These are phyloP conservation scores for Dolichotis patagonum DNA, from an alignment of 2,113 vertebrate species.

Conservation along the genomic window DNA sequence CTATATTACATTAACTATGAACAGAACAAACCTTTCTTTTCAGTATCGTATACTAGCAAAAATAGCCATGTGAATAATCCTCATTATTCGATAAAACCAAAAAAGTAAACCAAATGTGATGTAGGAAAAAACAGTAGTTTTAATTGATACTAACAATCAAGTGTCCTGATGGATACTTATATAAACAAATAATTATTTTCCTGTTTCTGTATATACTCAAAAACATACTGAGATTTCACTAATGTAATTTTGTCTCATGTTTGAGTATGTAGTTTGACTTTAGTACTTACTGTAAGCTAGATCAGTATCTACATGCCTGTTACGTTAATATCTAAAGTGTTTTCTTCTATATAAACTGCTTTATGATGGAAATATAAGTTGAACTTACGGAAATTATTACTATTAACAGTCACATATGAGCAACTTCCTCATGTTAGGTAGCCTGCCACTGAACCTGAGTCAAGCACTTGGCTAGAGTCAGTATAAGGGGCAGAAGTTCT, in stretches of 20 bases:
- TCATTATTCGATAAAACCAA: not conserved
- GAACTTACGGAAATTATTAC: not conserved
- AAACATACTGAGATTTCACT: not conserved
- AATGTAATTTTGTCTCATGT: not conserved
- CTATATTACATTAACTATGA: not conserved
- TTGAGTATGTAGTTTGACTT: not conserved
- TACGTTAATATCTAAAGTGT: not conserved
- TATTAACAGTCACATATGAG: not conserved
- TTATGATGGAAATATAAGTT: not conserved
- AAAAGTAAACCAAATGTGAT: not conserved
- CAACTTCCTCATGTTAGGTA: not conserved
- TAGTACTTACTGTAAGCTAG: not conserved
- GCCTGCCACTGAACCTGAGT: not conserved
- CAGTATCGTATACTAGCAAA: not conserved
- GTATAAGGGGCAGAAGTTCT: not conserved
- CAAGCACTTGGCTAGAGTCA: not conserved
- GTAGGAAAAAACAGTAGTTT: not conserved
- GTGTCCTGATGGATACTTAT: not conserved
- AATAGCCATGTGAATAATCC: not conserved
- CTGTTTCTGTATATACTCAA: not conserved
- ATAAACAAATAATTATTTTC: not conserved
- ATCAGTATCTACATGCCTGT: not conserved
- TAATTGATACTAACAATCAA: not conserved
- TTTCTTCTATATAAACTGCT: not conserved
- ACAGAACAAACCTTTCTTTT: not conserved